These are phyloP conservation scores for Raja brachyura DNA, from an alignment of 2,113 vertebrate species.

Conservation along the genomic window DNA sequence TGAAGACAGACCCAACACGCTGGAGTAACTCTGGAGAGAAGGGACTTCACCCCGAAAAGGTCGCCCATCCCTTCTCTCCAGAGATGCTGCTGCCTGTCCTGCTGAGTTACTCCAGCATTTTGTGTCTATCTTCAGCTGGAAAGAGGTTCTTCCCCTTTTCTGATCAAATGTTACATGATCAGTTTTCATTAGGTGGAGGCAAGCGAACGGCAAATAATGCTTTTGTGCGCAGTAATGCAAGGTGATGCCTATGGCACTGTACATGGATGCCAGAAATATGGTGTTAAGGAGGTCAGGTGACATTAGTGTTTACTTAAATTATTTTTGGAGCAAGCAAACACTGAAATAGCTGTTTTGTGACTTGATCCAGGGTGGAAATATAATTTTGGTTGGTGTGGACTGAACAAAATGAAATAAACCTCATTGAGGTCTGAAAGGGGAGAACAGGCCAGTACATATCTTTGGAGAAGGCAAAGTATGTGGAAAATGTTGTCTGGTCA, in stretches of 20 bases:
- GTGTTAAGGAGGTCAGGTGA: background rate
- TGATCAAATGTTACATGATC: no score
- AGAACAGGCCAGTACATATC: background rate
- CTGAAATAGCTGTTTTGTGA: conserved; percentile 7
- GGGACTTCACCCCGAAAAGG: no score
- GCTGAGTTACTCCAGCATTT: no score
- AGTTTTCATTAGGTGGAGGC: background rate
- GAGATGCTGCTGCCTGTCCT: no score
- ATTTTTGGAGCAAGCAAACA: background rate
- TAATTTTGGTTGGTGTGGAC: background rate
- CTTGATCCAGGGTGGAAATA: background rate
- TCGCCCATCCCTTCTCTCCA: no score
- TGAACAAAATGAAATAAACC: conserved; percentile 1
- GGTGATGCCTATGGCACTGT: background rate
- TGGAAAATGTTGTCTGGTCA: conserved; percentile 22
- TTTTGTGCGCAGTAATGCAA: background rate
- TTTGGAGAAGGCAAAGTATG: background rate
- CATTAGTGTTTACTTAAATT: background rate
- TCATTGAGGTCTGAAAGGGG: background rate
- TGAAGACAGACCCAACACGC: no score
- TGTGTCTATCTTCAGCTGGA: no score
- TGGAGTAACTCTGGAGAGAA: no score
- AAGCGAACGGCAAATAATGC: background rate
- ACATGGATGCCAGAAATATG: background rate
- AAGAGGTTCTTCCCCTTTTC: background rate